Base-by-base conservation (phyloP, 1,140 invertebrate species). In the Mesaphorura yosii region DNA sequence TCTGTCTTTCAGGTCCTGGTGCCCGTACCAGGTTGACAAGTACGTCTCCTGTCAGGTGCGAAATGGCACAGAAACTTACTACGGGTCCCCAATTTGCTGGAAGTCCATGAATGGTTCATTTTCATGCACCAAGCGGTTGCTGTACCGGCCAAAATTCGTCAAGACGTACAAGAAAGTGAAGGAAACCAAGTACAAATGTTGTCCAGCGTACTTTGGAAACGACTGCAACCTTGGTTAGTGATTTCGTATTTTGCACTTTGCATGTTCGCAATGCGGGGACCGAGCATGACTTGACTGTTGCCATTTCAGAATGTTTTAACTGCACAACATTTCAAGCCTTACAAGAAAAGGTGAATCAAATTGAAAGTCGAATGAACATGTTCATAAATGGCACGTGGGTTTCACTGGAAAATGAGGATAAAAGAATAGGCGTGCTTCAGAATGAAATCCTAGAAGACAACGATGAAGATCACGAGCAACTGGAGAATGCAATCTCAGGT, bases 151-250 rank as follows among this genome's bases (percentile, higher is more conserved):
- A 6, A 55, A 49, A 23, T 56, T 52, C 45, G 29, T 48, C 5
- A 59, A 45, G 14, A 56, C 46, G 2, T 55, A 49, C 46, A 59
- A 59, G 27, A 55, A 41, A 23, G 25, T 59, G 2, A 34, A 10
- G 25, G 57, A 59, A 38, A 59, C 57, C 10, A 37, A 37, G 28
- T 59, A 55, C 23, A 59, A 48, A 48, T 59, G 57, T 44, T 59
- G 57, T 47, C 57, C 57, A 5, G 57, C 25, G 44, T 37, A 12
- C 12, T 12, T 37, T n/a, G n/a, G n/a, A 37, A 37, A 37, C n/a
- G 10, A 37, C n/a, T 37, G 34, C 34, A n/a, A n/a, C n/a, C n/a
- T n/a, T n/a, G n/a, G n/a, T n/a, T n/a, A n/a, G n/a, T n/a, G n/a
- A n/a, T n/a, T n/a, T n/a, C n/a, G n/a, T n/a, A n/a, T n/a, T n/a